A percentile compares a stretch with the other conserved stretches of the same genome.
phyloP scores from a whole-genome alignment of 2,113 vertebrate species.

The Nipponia nippon region DNA sequence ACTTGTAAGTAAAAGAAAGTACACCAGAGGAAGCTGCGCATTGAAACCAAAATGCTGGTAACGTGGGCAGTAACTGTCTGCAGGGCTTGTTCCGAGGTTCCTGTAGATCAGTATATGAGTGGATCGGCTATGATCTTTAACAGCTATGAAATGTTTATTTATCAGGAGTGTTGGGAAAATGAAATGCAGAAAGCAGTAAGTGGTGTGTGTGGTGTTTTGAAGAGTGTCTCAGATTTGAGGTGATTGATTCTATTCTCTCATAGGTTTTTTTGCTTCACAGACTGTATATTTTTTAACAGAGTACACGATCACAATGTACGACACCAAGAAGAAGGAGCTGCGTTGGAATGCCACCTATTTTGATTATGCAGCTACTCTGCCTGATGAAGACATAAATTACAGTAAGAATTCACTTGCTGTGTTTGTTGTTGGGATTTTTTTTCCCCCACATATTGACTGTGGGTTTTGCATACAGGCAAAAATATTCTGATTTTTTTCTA shows the following conservation, averaged over 20 bases:
- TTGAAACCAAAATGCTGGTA: not conserved
- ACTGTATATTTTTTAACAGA: conserved; percentile 75
- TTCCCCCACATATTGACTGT: fast-evolving
- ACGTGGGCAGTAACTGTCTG: not conserved
- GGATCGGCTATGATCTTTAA: not conserved
- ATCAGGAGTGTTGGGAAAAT: not conserved
- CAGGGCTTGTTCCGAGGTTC: not conserved
- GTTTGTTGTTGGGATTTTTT: not conserved
- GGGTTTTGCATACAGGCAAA: not conserved
- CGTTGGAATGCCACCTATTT: conserved; percentile 98
- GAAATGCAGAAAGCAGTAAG: not conserved
- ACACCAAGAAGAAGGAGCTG: conserved; percentile 94
- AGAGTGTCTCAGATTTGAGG: not conserved
- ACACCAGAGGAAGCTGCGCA: not conserved
- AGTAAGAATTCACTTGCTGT: conserved; percentile 75
- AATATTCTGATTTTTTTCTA: not conserved
- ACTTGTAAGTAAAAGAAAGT: not conserved
- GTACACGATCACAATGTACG: conserved; percentile 99
- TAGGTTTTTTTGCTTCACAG: conserved; percentile 48
- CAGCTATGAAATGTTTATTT: not conserved
- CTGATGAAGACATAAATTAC: conserved; percentile 89
- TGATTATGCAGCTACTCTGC: conserved; percentile 92
- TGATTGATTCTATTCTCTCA: not conserved
- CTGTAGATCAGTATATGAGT: not conserved
- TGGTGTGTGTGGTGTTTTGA: not conserved